These are phyloP conservation scores for Aphaenogaster rudis DNA, from an alignment of 1,140 invertebrate species.

Conservation along the genomic window DNA sequence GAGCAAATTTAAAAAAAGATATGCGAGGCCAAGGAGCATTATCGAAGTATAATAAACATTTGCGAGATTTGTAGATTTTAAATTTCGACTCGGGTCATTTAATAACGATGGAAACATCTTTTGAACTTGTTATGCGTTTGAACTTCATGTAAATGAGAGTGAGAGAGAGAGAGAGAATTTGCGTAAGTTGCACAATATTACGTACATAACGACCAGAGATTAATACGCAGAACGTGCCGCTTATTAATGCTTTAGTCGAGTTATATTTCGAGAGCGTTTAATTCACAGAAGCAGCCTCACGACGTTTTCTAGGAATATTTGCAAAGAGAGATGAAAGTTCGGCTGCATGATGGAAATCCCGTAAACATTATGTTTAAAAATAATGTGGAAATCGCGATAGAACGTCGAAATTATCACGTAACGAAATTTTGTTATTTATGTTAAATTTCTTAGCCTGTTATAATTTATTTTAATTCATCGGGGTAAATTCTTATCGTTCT, in stretches of 20 bases:
- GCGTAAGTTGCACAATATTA: neutral
- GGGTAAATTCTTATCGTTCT: neutral
- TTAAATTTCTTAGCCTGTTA: neutral
- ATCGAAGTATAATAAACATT: too few species aligned
- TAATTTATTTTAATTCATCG: neutral
- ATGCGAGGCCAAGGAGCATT: too few species aligned
- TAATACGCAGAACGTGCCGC: neutral
- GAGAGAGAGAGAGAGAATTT: neutral
- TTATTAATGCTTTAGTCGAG: conserved; percentile 39
- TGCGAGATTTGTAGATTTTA: too few species aligned
- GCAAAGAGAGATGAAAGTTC: neutral
- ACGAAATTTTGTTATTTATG: conserved; percentile 7
- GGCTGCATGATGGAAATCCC: neutral
- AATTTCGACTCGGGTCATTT: neutral
- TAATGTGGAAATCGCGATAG: neutral
- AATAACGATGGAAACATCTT: neutral
- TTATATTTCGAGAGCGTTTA: conserved; percentile 30
- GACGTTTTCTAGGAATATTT: conserved; percentile 20
- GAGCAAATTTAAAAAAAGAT: too few species aligned
- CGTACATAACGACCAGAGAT: neutral
- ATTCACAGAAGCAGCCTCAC: conserved; percentile 14
- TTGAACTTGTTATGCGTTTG: neutral
- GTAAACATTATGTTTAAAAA: conserved; percentile 6
- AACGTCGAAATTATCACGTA: neutral
- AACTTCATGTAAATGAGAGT: neutral